These are phyloP conservation scores for Phortica magna DNA, from an alignment of 2,888 invertebrate species.

Conservation along the genomic window DNA sequence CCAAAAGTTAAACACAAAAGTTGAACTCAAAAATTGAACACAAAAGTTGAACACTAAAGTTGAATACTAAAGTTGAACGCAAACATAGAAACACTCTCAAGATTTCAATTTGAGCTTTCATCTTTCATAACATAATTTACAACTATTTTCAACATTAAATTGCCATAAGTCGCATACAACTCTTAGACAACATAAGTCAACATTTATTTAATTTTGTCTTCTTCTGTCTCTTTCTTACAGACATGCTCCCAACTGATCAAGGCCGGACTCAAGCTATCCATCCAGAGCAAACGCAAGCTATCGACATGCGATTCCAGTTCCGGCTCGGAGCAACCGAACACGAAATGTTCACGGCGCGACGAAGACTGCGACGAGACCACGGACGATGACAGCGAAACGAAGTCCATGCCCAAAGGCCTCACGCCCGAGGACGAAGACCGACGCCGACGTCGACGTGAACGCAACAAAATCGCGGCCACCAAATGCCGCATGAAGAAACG, in stretches of 20 bases:
- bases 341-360: conserved; percentile 78
- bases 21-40: too few species aligned
- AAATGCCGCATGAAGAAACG: conserved; percentile 96
- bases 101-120: too few species aligned
- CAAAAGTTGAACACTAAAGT: too few species aligned
- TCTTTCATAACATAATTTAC: too few species aligned
- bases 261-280: conserved; percentile 92
- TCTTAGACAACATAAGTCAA: not conserved
- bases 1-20: too few species aligned
- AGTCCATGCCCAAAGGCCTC: conserved; percentile 79
- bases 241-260: conserved; percentile 95
- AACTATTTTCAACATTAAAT: too few species aligned
- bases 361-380: conserved; percentile 75
- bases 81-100: too few species aligned
- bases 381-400: conserved; percentile 81
- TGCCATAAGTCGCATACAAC: too few species aligned
- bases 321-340: conserved; percentile 78
- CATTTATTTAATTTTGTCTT: not conserved
- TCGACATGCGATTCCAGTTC: conserved; percentile 82
- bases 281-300: conserved; percentile 91
- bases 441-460: conserved; percentile 89
- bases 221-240: conserved; percentile 78
- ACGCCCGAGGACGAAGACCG: conserved; percentile 96
- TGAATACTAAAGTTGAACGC: too few species aligned
- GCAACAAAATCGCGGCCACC: conserved; percentile 96